Evolutionary conservation across 2,888 invertebrate genomes (phyloP), one percentile per base, ranked within the genome.

Genomic region (Seira sanloemensis): DNA sequence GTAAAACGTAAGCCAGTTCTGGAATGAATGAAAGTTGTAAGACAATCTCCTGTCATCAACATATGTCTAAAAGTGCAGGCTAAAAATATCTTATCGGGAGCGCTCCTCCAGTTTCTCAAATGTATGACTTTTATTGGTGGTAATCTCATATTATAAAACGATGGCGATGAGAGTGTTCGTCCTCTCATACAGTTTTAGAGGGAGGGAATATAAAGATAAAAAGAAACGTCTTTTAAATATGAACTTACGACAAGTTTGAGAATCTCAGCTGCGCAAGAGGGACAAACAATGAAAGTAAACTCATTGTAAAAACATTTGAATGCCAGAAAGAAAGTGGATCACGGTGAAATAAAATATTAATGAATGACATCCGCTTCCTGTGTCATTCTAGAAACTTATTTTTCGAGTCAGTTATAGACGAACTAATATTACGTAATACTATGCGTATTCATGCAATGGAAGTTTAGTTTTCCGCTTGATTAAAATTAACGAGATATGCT

Each of bases 251-350:
- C 91, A 90, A 92, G 92, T 90, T 92, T 91, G 88, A 96, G 93
- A 87, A 96, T 93, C 90, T 97, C 96, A 91, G 97, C 97, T 37
- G 37, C 37, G 37, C 12, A n/a, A n/a, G n/a, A n/a, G n/a, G n/a
- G n/a, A n/a, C n/a, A n/a, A n/a, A n/a, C n/a, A n/a, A n/a, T n/a
- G n/a, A n/a, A n/a, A n/a, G n/a, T n/a, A n/a, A n/a, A n/a, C n/a
- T n/a, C n/a, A n/a, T n/a, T n/a, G n/a, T n/a, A n/a, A n/a, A n/a
- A n/a, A n/a, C n/a, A n/a, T n/a, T n/a, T n/a, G n/a, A n/a, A n/a
- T n/a, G n/a, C n/a, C n/a, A n/a, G n/a, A n/a, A n/a, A n/a, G n/a
- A n/a, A n/a, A n/a, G n/a, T n/a, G n/a, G n/a, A n/a, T n/a, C n/a
- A n/a, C n/a, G n/a, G n/a, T n/a, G n/a, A n/a, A n/a, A n/a, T n/a